Conservation (phyloP, 2,888 invertebrate species). For the Myopa tessellatipennis region DNA sequence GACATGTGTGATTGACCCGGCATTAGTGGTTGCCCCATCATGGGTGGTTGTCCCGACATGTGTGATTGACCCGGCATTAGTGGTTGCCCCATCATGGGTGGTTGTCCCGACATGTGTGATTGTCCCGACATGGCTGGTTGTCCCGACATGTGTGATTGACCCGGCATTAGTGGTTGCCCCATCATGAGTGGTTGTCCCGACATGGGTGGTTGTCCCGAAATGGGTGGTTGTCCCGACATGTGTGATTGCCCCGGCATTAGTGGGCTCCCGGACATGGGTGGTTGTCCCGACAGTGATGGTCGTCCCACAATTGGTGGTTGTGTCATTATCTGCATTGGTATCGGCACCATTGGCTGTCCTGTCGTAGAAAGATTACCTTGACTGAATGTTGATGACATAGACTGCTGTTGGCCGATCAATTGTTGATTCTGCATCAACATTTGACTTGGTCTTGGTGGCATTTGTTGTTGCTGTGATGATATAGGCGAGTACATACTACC, state of each 20-base stretch:
- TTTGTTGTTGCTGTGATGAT: conserved; percentile 42
- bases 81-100: conserved; percentile 50
- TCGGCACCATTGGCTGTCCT: not conserved
- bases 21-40: conserved; percentile 49
- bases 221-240: conserved; percentile 52
- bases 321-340: not conserved
- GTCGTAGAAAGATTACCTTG: not conserved
- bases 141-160: conserved; percentile 44
- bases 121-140: conserved; percentile 52
- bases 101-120: conserved; percentile 37
- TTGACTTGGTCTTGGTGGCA: conserved; percentile 53
- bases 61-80: conserved; percentile 35
- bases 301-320: not conserved
- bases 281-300: not conserved
- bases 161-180: conserved; percentile 47
- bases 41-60: conserved; percentile 41
- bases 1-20: conserved; percentile 31
- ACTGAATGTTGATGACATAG: conserved; percentile 36
- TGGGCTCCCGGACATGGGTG: conserved; percentile 33
- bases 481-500: conserved; percentile 32
- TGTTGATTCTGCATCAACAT: conserved; percentile 43
- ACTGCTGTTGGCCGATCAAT: conserved; percentile 46
- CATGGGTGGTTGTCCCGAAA: conserved; percentile 44
- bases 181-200: conserved; percentile 45
- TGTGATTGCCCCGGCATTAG: conserved; percentile 40